These are phyloP conservation scores for Drosophila saltans DNA, from an alignment of 1,140 invertebrate species.

Conservation along the genomic window DNA sequence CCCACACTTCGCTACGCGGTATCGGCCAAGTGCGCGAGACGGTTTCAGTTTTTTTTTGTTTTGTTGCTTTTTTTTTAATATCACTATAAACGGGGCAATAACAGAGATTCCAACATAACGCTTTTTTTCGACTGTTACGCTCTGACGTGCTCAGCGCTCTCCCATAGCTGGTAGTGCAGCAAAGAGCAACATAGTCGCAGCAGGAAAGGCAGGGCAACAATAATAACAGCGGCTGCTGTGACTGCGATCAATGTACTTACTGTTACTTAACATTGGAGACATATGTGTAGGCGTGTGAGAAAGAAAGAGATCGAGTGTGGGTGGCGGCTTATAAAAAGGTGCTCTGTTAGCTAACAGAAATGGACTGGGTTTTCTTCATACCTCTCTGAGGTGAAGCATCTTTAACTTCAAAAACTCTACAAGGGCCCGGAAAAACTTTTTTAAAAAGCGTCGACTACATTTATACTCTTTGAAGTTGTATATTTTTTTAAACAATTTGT, in stretches of 20 bases:
- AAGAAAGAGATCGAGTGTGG: neutral
- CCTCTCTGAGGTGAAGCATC: neutral
- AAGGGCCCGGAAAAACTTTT: neutral
- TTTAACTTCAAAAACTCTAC: too few relatives aligned
- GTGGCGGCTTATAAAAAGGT: conserved; percentile 6
- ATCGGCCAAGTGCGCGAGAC: conserved; percentile 56
- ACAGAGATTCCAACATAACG: conserved; percentile 12
- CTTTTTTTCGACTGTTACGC: conserved; percentile 5
- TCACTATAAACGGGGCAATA: conserved; percentile 11
- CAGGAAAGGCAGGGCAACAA: neutral
- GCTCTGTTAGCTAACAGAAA: conserved; percentile 2
- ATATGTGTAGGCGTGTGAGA: neutral
- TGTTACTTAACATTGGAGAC: conserved; percentile 11
- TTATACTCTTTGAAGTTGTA: neutral
- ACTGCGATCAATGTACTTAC: conserved; percentile 9
- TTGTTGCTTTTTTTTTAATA: neutral
- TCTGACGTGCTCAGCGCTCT: conserved; percentile 4
- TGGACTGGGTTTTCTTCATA: neutral
- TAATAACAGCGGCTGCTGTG: conserved; percentile 3
- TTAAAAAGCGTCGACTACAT: neutral
- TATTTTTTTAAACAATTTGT: too few relatives aligned
- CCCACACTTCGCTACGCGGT: conserved; percentile 31
- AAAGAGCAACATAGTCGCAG: neutral
- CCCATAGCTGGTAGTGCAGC: neutral
- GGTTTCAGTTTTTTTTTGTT: neutral